These are phyloP conservation scores for Nomada ferruginata DNA, from an alignment of 2,888 invertebrate genomes.

Conservation along the genomic window DNA sequence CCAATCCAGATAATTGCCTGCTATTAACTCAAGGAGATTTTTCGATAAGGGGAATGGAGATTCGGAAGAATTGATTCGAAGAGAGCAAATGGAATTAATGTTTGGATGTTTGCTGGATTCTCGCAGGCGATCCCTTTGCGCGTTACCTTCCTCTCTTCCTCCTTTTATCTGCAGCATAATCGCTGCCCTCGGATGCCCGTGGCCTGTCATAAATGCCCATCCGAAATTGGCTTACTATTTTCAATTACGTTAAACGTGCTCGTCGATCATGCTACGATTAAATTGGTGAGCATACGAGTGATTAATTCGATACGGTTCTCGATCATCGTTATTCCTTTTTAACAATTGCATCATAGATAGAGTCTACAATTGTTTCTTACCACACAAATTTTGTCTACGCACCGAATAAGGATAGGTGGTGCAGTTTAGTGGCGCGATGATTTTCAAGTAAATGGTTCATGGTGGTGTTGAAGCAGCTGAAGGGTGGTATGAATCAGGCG, in stretches of 20 bases:
- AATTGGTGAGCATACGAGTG: too few species aligned
- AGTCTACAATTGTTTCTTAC: too few species aligned
- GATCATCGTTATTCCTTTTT: too few species aligned
- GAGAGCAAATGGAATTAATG: slow-evolving; percentile 58
- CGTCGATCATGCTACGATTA: too few species aligned
- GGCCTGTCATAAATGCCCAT: not conserved
- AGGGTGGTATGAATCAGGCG: slow-evolving; percentile 66
- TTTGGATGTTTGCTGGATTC: slow-evolving; percentile 18
- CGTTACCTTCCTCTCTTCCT: slow-evolving; percentile 4
- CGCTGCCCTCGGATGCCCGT: not conserved
- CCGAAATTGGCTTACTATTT: not conserved
- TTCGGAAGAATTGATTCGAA: slow-evolving; percentile 37
- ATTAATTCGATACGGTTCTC: too few species aligned
- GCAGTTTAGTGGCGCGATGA: not conserved
- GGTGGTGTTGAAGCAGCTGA: slow-evolving; percentile 51
- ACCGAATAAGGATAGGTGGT: slow-evolving; percentile 6
- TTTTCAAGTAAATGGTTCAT: not conserved
- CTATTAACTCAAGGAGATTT: slow-evolving; percentile 74
- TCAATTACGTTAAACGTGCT: too few species aligned
- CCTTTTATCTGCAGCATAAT: slow-evolving; percentile 11
- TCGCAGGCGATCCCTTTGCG: slow-evolving; percentile 10
- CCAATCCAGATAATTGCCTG: slow-evolving; percentile 73
- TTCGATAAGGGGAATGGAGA: slow-evolving; percentile 35
- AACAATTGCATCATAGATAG: too few species aligned
- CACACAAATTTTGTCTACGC: slow-evolving; percentile 40